Base-by-base conservation (phyloP, 2,888 invertebrate species). In the Cephalotes varians region DNA sequence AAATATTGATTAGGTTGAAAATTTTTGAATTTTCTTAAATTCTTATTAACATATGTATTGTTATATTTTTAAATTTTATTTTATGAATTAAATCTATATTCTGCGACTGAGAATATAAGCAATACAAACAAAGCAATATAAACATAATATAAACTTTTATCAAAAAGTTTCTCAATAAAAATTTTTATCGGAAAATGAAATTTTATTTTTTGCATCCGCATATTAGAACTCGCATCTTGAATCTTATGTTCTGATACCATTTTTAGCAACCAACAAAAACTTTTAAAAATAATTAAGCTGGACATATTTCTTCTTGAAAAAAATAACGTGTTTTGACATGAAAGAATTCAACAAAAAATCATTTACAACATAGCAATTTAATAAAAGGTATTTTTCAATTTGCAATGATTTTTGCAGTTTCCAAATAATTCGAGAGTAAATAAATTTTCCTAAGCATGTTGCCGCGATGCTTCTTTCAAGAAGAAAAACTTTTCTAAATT, bases 31-130 rank as follows among this genome's bases (percentile, higher is more conserved):
- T 12, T 31, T 18, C 1, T 28, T 58, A 9, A 28, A 6, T 28
- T 56, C 31, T 31, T 58, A 31, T n/a, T 3, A 58, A 31, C 6
- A 49, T 49, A 49, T 6, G 9, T 18, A 31, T 58, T 58, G 31
- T 58, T 58, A 58, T 31, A 9, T 58, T 56, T 56, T 56, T 31
- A 56, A 56, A 56, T 7, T 58, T 58, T 31, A 3, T 58, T 58
- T 18, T 9, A 18, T 15, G 28, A 58, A 31, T 58, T 58, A 18
- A 2, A 58, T 31, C 1, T n/a, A 10, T 60, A 9, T 7, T n/a
- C n/a, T n/a, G 31, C 7, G 4, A 60, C 0, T 31, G 31, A 58
- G 31, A 31, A 28, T 18, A 60, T 3, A 34, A n/a, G n/a, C 10
- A 34, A 60, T 34, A 60, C 34, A 31, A 60, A n/a, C n/a, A n/a